phyloP scores from a whole-genome alignment of 2,888 invertebrate species.

The Corbicula japonica region DNA sequence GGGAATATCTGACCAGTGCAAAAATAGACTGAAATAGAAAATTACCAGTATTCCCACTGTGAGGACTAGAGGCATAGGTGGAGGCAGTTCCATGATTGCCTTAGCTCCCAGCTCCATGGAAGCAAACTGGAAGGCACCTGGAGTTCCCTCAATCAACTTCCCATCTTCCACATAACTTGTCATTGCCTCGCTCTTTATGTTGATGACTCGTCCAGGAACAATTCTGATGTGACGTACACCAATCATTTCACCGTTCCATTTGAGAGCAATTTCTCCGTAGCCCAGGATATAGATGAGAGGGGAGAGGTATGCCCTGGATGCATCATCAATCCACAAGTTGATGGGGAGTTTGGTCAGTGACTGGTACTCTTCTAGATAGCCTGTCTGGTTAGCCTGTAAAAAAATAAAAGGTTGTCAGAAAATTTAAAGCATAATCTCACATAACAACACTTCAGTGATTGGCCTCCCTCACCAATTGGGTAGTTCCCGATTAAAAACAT shows the following conservation, averaged over 20 bases:
- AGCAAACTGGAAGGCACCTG: constrained; percentile 76
- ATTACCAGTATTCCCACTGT: constrained; percentile 78
- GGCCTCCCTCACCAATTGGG: too few species aligned
- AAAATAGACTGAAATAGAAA: too few species aligned
- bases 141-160: constrained; percentile 59
- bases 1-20: too few species aligned
- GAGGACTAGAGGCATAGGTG: constrained; percentile 73
- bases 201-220: constrained; percentile 73
- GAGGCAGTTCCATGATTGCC: constrained; percentile 71
- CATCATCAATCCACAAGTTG: constrained; percentile 77
- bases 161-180: constrained; percentile 72
- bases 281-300: constrained; percentile 78
- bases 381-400: constrained; percentile 62
- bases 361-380: constrained; percentile 70
- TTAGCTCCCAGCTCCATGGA: constrained; percentile 77
- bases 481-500: too few species aligned
- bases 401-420: neutral
- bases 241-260: constrained; percentile 79
- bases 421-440: too few species aligned
- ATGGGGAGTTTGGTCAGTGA: constrained; percentile 70
- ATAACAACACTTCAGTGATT: too few species aligned
- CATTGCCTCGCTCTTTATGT: constrained; percentile 70
- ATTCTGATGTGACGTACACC: constrained; percentile 75
- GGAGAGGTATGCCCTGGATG: constrained; percentile 70
- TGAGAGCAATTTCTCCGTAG: constrained; percentile 75